Conservation (phyloP, 2,888 invertebrate species). For the Eristalis intricaria region DNA sequence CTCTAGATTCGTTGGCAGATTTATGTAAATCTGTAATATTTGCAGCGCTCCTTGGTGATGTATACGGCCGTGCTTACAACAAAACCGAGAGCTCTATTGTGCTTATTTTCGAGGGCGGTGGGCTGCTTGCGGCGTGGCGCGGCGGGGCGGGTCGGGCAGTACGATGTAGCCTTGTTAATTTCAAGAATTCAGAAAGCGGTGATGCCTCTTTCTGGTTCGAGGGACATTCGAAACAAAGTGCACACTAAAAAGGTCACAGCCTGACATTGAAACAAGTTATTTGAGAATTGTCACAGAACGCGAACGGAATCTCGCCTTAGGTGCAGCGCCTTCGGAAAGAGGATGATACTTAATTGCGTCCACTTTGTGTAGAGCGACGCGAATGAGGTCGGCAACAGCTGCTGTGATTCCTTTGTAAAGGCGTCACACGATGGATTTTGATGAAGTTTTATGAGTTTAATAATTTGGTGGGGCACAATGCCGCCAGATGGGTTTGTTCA, state of each 20-base stretch:
- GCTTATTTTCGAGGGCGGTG: background rate
- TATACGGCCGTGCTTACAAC: background rate
- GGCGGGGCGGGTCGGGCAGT: background rate
- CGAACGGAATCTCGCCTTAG: background rate
- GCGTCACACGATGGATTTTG: background rate
- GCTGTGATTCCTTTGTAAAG: background rate
- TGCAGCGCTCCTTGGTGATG: background rate
- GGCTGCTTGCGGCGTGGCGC: background rate
- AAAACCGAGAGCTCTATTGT: background rate
- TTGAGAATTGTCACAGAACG: background rate
- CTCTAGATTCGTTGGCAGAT: background rate
- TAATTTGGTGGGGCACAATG: background rate
- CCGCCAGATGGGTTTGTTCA: background rate
- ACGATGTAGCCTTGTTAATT: background rate
- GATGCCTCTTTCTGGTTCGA: background rate
- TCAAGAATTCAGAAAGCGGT: background rate
- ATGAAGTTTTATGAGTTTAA: background rate
- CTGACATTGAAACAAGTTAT: background rate
- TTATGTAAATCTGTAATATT: conserved; percentile 1
- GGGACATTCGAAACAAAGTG: background rate
- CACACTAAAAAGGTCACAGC: background rate
- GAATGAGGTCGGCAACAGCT: conserved; percentile 1
- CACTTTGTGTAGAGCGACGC: background rate
- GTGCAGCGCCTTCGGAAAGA: background rate
- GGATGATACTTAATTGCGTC: background rate